Percentiles rank a stretch among this genome's conserved stretches.
phyloP scores from a whole-genome alignment of 2,797 vertebrate genomes.

The Malacoctenus gilli region DNA sequence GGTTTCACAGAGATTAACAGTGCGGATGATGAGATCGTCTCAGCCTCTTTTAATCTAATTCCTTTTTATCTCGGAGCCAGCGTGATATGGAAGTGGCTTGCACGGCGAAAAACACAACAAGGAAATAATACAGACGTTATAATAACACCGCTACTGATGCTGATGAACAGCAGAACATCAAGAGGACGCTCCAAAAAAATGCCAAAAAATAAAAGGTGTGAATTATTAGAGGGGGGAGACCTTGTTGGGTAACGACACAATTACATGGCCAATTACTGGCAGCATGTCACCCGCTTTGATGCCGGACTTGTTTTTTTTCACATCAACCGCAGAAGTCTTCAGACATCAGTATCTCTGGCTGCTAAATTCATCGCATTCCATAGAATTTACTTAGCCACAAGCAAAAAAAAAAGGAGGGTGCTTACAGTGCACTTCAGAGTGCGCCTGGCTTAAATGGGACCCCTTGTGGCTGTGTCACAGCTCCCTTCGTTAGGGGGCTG shows the following conservation, averaged over 20 bases:
- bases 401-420: slow-evolving; percentile 76
- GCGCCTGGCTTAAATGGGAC: slow-evolving; percentile 82
- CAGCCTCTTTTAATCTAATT: slow-evolving; percentile 73
- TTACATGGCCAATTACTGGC: slow-evolving; percentile 74
- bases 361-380: slow-evolving; percentile 76
- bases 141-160: slow-evolving; percentile 18
- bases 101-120: slow-evolving; percentile 38
- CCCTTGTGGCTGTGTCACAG: slow-evolving; percentile 86
- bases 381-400: slow-evolving; percentile 79
- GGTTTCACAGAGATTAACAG: slow-evolving; percentile 78
- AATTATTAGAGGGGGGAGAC: slow-evolving; percentile 44
- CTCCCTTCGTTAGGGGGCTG: slow-evolving; percentile 86
- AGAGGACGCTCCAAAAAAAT: slow-evolving; percentile 7
- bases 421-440: slow-evolving; percentile 84
- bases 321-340: slow-evolving; percentile 60
- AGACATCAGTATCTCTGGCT: slow-evolving; percentile 70
- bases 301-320: slow-evolving; percentile 73
- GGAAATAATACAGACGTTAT: slow-evolving; percentile 51
- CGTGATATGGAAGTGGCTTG: slow-evolving; percentile 49
- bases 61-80: slow-evolving; percentile 68
- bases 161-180: slow-evolving; percentile 3
- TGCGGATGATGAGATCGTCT: slow-evolving; percentile 75
- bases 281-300: slow-evolving; percentile 63
- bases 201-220: slow-evolving; percentile 39
- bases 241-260: slow-evolving; percentile 52